Evolutionary conservation across 2,113 vertebrate genomes (phyloP).

Genomic region (Pogonocichla stellata): DNA sequence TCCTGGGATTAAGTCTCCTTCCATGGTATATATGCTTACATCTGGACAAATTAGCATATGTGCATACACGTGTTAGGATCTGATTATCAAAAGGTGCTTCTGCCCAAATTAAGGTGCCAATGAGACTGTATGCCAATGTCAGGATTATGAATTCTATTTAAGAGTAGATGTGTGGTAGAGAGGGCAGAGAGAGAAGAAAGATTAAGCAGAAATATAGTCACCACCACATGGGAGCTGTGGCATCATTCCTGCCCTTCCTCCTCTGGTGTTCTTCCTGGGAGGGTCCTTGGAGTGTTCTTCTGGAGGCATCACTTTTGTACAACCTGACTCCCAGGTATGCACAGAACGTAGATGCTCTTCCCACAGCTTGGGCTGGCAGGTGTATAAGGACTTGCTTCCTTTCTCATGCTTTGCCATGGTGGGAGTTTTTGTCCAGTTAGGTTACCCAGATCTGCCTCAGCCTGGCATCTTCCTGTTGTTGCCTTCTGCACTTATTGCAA

Average conservation of each 20-base stretch:
- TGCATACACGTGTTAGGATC: background rate
- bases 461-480: background rate
- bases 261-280: rapidly evolving
- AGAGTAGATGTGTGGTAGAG: no score
- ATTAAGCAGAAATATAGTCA: background rate
- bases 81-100: background rate
- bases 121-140: background rate
- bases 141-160: background rate
- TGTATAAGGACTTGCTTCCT: background rate
- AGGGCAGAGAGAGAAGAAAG: background rate
- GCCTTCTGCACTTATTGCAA: background rate
- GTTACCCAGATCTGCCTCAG: background rate
- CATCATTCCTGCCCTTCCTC: background rate
- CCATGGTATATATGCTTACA: rapidly evolving
- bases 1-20: background rate
- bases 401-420: background rate
- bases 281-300: background rate
- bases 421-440: background rate
- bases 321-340: no score
- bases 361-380: background rate
- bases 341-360: rapidly evolving
- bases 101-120: background rate
- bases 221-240: background rate
- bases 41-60: background rate
- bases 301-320: background rate